A percentile compares a stretch with the other conserved stretches of the same genome.
These are phyloP conservation scores for Drosophila tani DNA, from an alignment of 1,140 invertebrate species.

Conservation along the genomic window DNA sequence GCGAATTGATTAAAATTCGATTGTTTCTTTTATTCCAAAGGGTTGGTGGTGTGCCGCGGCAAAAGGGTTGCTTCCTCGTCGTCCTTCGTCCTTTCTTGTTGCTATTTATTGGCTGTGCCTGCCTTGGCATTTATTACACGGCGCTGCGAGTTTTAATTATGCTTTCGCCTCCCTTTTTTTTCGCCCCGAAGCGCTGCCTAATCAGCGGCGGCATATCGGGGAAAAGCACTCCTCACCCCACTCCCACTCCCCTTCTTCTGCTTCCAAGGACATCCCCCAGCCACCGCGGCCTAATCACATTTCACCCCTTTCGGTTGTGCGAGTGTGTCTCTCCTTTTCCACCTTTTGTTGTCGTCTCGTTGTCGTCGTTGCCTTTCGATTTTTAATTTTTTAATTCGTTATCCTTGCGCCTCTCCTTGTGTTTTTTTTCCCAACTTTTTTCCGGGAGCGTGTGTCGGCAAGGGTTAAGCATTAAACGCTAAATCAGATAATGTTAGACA, in stretches of 20 bases:
- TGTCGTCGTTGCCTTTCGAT: conserved; percentile 79
- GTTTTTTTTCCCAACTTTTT: conserved; percentile 13
- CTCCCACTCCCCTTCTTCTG: background rate
- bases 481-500: conserved; percentile 84
- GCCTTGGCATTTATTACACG: conserved; percentile 82
- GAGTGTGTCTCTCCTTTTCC: conserved; percentile 47
- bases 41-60: conserved; percentile 17
- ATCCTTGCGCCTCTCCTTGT: conserved; percentile 70
- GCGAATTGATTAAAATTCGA: conserved; percentile 85
- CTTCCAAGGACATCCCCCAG: conserved; percentile 9
- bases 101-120: conserved; percentile 81
- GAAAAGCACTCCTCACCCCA: conserved; percentile 17
- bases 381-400: conserved; percentile 84
- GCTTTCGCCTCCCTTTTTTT: conserved; percentile 17
- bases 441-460: conserved; percentile 65
- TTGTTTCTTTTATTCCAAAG: conserved; percentile 79
- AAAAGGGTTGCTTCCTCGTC: conserved; percentile 64
- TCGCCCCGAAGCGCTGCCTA: conserved; percentile 70
- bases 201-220: conserved; percentile 74
- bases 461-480: conserved; percentile 81
- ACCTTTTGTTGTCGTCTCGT: conserved; percentile 60
- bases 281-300: conserved; percentile 67
- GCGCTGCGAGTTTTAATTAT: conserved; percentile 79
- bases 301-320: conserved; percentile 68
- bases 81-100: conserved; percentile 53